Conservation (phyloP, 1,140 invertebrate species). For the Formica selysi region DNA sequence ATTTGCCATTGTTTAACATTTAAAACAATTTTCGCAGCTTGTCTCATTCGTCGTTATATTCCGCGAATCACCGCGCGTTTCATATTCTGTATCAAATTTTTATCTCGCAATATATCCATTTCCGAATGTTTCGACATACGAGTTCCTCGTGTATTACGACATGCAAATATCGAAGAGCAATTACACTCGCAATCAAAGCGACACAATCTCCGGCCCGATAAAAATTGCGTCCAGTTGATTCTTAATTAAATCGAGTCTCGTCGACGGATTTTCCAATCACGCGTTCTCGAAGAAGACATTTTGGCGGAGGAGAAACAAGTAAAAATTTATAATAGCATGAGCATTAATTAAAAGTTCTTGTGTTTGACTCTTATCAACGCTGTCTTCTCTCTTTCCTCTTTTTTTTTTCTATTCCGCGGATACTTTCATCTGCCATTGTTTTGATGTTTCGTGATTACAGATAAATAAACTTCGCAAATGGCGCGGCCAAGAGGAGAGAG, state of each 20-base stretch:
- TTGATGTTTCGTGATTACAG: slow-evolving; percentile 30
- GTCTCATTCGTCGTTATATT: slow-evolving; percentile 33
- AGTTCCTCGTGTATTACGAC: neutral
- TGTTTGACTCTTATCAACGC: slow-evolving; percentile 8
- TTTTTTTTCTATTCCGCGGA: neutral
- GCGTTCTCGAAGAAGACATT: neutral
- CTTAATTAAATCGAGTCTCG: slow-evolving; percentile 58
- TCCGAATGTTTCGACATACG: neutral
- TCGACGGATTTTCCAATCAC: slow-evolving; percentile 25
- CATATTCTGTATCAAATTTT: slow-evolving; percentile 22
- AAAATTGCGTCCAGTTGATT: slow-evolving; percentile 58
- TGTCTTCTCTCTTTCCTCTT: no score
- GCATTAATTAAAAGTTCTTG: slow-evolving; percentile 64
- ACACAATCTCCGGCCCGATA: slow-evolving; percentile 16
- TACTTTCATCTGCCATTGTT: slow-evolving; percentile 8
- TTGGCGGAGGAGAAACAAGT: neutral
- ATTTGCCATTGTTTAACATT: slow-evolving; percentile 16
- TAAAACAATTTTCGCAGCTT: neutral
- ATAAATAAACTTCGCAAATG: slow-evolving; percentile 57
- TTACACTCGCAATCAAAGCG: slow-evolving; percentile 58
- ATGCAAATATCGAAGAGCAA: neutral
- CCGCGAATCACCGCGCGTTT: neutral
- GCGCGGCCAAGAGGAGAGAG: neutral
- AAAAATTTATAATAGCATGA: slow-evolving; percentile 5
- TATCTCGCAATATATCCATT: slow-evolving; percentile 14